phyloP scores from a whole-genome alignment of 2,888 invertebrate genomes.

The Pristionchus japonicus region DNA sequence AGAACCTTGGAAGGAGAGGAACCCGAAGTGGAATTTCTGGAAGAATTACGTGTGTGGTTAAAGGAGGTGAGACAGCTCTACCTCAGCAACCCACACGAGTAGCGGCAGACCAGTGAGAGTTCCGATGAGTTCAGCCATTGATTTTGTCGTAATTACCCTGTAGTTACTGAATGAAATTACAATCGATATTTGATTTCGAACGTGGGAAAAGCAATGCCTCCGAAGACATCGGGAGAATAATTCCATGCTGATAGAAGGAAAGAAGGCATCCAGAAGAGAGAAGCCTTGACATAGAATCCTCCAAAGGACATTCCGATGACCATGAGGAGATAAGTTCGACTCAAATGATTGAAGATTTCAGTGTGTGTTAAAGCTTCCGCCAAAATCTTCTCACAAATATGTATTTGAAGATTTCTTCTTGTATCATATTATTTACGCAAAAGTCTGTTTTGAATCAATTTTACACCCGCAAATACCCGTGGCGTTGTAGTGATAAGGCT shows the following conservation, averaged over 20 bases:
- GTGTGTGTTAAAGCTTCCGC: too few relatives aligned
- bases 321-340: background rate
- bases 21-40: conserved; percentile 15
- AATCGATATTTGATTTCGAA: background rate
- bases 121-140: background rate
- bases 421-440: background rate
- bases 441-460: too few relatives aligned
- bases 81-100: background rate
- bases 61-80: too few relatives aligned
- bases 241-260: conserved; percentile 14
- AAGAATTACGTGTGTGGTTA: background rate
- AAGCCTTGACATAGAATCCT: background rate
- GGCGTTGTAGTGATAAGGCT: background rate
- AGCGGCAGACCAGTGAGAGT: background rate
- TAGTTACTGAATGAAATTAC: background rate
- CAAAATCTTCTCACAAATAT: too few relatives aligned
- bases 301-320: background rate
- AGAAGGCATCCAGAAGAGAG: background rate
- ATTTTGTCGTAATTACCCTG: background rate
- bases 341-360: background rate
- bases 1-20: background rate
- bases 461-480: too few relatives aligned
- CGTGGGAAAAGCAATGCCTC: background rate
- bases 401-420: too few relatives aligned
- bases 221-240: background rate